These are phyloP conservation scores for Amaurobius ferox DNA, from an alignment of 2,888 invertebrate species.

Conservation along the genomic window DNA sequence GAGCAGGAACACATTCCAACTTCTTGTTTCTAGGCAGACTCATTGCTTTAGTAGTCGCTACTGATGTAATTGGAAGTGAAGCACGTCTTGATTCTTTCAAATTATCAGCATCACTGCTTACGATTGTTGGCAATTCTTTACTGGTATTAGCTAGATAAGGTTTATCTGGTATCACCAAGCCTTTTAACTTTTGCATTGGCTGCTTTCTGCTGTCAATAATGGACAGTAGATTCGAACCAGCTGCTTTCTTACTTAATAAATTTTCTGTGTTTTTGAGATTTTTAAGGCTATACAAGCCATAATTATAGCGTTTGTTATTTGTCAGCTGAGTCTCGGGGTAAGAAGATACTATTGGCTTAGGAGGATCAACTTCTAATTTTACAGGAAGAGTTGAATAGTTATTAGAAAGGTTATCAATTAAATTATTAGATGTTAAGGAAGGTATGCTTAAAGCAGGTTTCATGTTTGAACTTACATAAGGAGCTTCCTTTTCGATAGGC, in stretches of 20 bases:
- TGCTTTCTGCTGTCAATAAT: constrained; percentile 81
- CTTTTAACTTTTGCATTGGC: constrained; percentile 89
- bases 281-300: constrained; percentile 58
- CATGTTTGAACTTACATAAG: constrained; percentile 19
- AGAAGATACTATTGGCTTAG: constrained; percentile 63
- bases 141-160: constrained; percentile 82
- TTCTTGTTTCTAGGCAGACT: constrained; percentile 45
- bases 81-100: constrained; percentile 47
- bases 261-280: constrained; percentile 56
- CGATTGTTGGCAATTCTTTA: constrained; percentile 76
- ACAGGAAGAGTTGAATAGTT: constrained; percentile 36
- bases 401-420: constrained; percentile 4
- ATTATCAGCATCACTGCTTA: constrained; percentile 53
- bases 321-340: constrained; percentile 70
- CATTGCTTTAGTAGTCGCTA: constrained; percentile 36
- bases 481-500: constrained; percentile 1
- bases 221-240: constrained; percentile 39
- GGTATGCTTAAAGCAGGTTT: constrained; percentile 56
- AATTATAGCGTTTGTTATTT: constrained; percentile 63
- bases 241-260: constrained; percentile 47
- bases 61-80: constrained; percentile 52
- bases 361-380: constrained; percentile 52
- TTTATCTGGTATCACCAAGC: constrained; percentile 90
- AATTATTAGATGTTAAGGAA: constrained; percentile 18
- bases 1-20: constrained; percentile 30